Evolutionary conservation across 2,888 invertebrate species (phyloP), one percentile per base, ranked within the genome.

Genomic region (Drosophila histrio): DNA sequence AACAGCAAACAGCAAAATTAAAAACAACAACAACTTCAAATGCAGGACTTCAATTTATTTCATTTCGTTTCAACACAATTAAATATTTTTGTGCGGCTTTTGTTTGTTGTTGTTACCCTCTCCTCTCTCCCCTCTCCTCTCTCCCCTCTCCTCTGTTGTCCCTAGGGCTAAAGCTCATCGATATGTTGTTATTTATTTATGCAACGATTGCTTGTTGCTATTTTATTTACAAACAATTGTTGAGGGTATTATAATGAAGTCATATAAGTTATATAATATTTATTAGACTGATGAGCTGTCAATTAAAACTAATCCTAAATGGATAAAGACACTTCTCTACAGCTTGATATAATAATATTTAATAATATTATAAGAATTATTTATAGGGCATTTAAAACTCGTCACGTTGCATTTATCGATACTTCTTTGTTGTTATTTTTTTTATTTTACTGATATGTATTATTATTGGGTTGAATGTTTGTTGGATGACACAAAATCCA

Each of bases 151-250:
- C 26, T 8, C 11, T 17, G 5, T 30, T 21, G 13, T 50, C 28
- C 56, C 38, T 5, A 6, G 72, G 53, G 56, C 66, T 4, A 11
- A 32, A 22, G 47, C 41, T 59, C 69, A 65, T 57, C 68, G 71
- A 71, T 74, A 60, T 70, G 52, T 59, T 72, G 68, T 71, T 66
- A 77, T 84, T 87, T 82, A 88, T 82, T 82, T 73, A 88, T 87
- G 70, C 56, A 46, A 46, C 43, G 57, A 58, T 79, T 77, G 78
- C 56, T 70, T 47, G 58, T 49, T 74, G 64, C 34, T 46, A 38
- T 60, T 64, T 30, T 60, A 19, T 32, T 52, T 62, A 44, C 19
- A 38, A 26, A 24, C 50, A 30, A 53, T 59, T 57, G 38, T 28
- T 21, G 3, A 26, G 24, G 17, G 36, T 50, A 50, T 36, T n/a